A percentile compares a stretch with the other conserved stretches of the same genome.
Evolutionary conservation across 1,140 invertebrate species (phyloP).

Genomic region (Euura saliciscinereae): DNA sequence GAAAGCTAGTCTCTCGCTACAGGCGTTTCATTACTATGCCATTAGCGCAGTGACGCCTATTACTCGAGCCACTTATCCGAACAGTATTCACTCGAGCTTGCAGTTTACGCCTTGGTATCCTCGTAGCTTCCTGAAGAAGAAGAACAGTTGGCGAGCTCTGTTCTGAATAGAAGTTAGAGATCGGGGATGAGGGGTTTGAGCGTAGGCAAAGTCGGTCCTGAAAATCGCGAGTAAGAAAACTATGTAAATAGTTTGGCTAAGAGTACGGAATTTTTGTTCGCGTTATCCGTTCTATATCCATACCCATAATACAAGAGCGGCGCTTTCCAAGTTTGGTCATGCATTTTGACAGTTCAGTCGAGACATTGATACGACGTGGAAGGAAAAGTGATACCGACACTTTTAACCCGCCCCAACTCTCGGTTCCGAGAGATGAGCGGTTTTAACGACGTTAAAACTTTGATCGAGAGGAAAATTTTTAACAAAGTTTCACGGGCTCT

Average conservation of each 20-base stretch:
- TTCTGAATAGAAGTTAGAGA: not conserved
- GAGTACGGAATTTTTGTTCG: not conserved
- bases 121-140: too few species aligned
- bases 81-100: not conserved
- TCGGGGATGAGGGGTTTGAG: not conserved
- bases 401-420: not conserved
- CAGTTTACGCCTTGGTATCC: too few species aligned
- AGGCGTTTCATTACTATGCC: too few species aligned
- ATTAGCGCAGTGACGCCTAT: not conserved
- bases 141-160: not conserved
- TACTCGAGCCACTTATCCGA: not conserved
- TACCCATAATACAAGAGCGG: not conserved
- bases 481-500: too few species aligned
- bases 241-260: not conserved
- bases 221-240: not conserved
- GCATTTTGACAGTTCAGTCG: not conserved
- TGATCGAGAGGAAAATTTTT: too few species aligned
- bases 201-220: not conserved
- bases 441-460: too few species aligned
- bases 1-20: too few species aligned
- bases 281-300: conserved; percentile 11
- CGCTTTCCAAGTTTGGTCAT: not conserved
- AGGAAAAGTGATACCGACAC: not conserved
- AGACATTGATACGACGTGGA: not conserved
- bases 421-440: too few species aligned